These are phyloP conservation scores for Calephelis nemesis DNA, from an alignment of 1,140 invertebrate species.

Conservation along the genomic window DNA sequence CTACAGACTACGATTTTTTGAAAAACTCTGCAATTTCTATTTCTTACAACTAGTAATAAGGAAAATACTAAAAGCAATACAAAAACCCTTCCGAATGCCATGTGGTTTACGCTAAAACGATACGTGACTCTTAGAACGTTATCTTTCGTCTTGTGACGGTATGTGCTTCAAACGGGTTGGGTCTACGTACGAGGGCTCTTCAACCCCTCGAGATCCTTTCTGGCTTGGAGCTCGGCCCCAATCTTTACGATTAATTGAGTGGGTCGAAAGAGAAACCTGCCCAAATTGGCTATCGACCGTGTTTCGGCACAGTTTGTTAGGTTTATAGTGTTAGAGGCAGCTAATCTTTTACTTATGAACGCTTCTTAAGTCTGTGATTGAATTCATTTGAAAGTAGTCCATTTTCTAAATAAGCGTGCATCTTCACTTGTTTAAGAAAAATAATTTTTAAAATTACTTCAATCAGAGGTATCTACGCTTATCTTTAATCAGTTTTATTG, in stretches of 20 bases:
- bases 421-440: too few relatives aligned
- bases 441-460: too few relatives aligned
- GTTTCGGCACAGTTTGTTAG: conserved; percentile 5
- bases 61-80: conserved; percentile 11
- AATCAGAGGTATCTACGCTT: too few relatives aligned
- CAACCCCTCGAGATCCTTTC: conserved; percentile 25
- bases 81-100: not conserved
- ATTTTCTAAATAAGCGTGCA: too few relatives aligned
- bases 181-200: conserved; percentile 19
- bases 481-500: too few relatives aligned
- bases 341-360: not conserved
- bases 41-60: not conserved
- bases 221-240: conserved; percentile 21
- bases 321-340: conserved; percentile 6
- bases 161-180: conserved; percentile 21
- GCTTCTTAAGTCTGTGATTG: too few relatives aligned
- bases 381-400: too few relatives aligned
- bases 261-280: conserved; percentile 22
- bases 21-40: too few relatives aligned
- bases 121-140: conserved; percentile 9
- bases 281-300: conserved; percentile 29
- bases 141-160: conserved; percentile 19
- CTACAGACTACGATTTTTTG: too few relatives aligned
- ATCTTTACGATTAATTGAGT: conserved; percentile 32
- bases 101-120: conserved; percentile 14